A percentile compares a stretch with the other conserved stretches of the same genome.
These are phyloP conservation scores for Lysandra bellargus DNA, from an alignment of 2,888 invertebrate species.

Conservation along the genomic window DNA sequence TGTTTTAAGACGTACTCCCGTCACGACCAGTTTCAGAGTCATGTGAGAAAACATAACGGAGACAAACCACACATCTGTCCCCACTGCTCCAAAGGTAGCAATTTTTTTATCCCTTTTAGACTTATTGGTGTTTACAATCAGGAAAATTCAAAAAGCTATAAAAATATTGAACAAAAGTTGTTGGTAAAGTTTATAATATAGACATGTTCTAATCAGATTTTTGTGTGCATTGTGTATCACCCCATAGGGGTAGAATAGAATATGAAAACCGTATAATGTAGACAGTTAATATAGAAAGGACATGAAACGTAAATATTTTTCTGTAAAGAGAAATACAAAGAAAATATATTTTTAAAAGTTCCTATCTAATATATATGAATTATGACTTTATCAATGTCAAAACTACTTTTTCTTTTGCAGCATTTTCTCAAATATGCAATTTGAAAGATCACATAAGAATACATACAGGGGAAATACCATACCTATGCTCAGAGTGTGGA, in stretches of 20 bases:
- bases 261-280: too few relatives aligned
- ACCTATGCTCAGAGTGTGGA: constrained; percentile 78
- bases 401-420: constrained; percentile 49
- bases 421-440: constrained; percentile 76
- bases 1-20: constrained; percentile 81
- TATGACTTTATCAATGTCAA: not conserved
- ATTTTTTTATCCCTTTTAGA: not conserved
- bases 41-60: constrained; percentile 80
- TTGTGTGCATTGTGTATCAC: too few relatives aligned
- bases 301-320: not conserved
- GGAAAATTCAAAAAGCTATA: too few relatives aligned
- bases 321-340: too few relatives aligned
- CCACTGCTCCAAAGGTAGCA: constrained; percentile 80
- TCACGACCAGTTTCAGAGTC: constrained; percentile 78
- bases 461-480: constrained; percentile 79
- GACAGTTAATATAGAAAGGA: not conserved
- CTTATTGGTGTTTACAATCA: too few relatives aligned
- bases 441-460: constrained; percentile 78
- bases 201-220: too few relatives aligned
- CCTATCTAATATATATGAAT: too few relatives aligned
- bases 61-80: constrained; percentile 80
- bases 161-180: not conserved
- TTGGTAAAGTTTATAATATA: not conserved
- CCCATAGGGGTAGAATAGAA: too few relatives aligned
- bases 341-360: too few relatives aligned